Conservation (phyloP, 2,113 vertebrate genomes). For the Erythrocercus mccallii region DNA sequence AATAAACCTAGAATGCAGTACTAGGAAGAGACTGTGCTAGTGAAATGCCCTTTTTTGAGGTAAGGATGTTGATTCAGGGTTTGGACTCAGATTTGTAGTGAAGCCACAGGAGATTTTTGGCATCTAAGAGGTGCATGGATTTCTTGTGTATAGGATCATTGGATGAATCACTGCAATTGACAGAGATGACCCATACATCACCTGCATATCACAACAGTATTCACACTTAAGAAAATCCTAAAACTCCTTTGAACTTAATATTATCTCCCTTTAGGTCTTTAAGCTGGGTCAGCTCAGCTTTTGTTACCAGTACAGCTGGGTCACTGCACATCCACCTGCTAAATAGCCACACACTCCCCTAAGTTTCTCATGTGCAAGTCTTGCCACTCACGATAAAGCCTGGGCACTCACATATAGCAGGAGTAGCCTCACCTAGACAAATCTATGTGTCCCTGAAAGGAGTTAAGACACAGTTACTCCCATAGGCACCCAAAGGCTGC, state of each 20-base stretch:
- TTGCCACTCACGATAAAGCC: background rate
- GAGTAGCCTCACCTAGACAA: background rate
- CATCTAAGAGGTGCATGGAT: background rate
- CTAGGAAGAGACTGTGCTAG: background rate
- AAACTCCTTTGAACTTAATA: background rate
- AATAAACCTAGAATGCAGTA: background rate
- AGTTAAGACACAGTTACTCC: background rate
- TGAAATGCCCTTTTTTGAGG: background rate
- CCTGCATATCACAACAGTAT: background rate
- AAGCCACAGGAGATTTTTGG: background rate
- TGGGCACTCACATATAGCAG: background rate
- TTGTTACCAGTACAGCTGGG: background rate
- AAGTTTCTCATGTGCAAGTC: background rate
- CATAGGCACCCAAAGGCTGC: background rate
- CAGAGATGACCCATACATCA: background rate
- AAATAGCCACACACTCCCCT: background rate
- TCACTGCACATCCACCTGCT: background rate
- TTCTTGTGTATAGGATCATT: background rate
- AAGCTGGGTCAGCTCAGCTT: background rate
- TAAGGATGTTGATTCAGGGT: background rate
- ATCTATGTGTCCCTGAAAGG: background rate
- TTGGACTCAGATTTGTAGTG: background rate
- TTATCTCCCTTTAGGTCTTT: background rate
- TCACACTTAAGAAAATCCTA: background rate
- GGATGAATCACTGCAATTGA: background rate